phyloP scores from a whole-genome alignment of 2,888 invertebrate species.

The Philereme vetulata region DNA sequence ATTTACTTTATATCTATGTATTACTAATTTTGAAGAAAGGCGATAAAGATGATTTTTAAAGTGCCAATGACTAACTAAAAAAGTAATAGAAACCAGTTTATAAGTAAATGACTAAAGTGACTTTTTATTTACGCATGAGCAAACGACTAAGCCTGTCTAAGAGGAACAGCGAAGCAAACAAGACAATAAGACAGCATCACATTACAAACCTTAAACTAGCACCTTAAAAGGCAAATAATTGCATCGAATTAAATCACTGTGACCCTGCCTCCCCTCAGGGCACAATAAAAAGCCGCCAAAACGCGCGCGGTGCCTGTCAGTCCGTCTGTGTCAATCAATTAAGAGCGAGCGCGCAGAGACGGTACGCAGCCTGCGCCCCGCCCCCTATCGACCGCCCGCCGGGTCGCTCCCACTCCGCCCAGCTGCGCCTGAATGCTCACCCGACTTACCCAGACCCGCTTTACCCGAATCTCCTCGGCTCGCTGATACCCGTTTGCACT shows the following conservation, averaged over 20 bases:
- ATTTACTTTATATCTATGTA: no score
- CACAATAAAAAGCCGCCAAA: constrained; percentile 71
- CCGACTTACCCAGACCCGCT: constrained; percentile 20
- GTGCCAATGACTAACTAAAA: no score
- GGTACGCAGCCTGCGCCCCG: constrained; percentile 69
- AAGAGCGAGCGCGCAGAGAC: constrained; percentile 56
- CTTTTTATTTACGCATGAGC: no score
- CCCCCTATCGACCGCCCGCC: constrained; percentile 66
- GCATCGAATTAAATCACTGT: constrained; percentile 55
- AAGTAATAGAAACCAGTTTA: no score
- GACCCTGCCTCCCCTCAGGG: constrained; percentile 48
- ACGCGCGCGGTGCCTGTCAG: constrained; percentile 69
- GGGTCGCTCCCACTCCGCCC: constrained; percentile 59
- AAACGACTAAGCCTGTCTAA: no score
- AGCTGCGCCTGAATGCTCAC: constrained; percentile 61
- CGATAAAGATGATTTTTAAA: no score
- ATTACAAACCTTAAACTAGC: constrained; percentile 23
- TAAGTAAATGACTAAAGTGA: no score
- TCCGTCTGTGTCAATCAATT: constrained; percentile 80
- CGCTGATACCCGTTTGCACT: constrained; percentile 17
- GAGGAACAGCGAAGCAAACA: not conserved
- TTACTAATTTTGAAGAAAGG: no score
- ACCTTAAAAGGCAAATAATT: constrained; percentile 24
- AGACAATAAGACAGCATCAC: constrained; percentile 11
- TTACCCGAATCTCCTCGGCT: constrained; percentile 23